Base-by-base conservation (phyloP, 2,888 invertebrate genomes). In the Salticus scenicus region DNA sequence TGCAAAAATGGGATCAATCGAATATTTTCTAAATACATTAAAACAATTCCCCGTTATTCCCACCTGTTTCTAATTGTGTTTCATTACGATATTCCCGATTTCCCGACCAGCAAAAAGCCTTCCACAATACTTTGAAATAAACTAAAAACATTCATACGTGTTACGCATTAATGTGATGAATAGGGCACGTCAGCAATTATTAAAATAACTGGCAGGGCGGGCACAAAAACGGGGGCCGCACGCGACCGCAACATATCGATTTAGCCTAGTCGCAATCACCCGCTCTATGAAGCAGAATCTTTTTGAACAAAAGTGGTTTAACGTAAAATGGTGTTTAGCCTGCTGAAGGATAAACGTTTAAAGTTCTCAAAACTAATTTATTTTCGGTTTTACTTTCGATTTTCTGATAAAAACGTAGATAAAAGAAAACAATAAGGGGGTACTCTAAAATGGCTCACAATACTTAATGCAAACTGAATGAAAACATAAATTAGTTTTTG, bases 241-340 rank as follows among this genome's bases (percentile, higher is more conserved):
- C 76, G 83, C 83, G 83, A 83, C 83, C 83, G 70, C 71, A 72
- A 71, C 72, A 66, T 76, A 83, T 83, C 83, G 83, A 83, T 83
- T 72, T 64, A 28, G 47, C 66, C 51, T 17, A 42, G 75, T 51
- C 75, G 64, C 63, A 82, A 80, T 80, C 80, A 82, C 74, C 30
- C 75, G 75, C 80, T 80, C 37, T 31, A 51, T 47, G 31, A 42
- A 24, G 64, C 64, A 63, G 64, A 83, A 83, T 14, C n/a, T 12
- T 37, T 69, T 24, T 33, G 69, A 37, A 37, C 37, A n/a, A 69
- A 17, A 69, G 24, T 69, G 69, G 37, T 37, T 2, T 37, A 30
- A 66, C 24, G n/a, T 20, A 14, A 27, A 24, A 24, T 27, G 28
- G 63, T 12, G n/a, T n/a, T n/a, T n/a, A n/a, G n/a, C n/a, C n/a